Evolutionary conservation across 1,140 invertebrate genomes (phyloP).

Genomic region (Zaprionus taronus): DNA sequence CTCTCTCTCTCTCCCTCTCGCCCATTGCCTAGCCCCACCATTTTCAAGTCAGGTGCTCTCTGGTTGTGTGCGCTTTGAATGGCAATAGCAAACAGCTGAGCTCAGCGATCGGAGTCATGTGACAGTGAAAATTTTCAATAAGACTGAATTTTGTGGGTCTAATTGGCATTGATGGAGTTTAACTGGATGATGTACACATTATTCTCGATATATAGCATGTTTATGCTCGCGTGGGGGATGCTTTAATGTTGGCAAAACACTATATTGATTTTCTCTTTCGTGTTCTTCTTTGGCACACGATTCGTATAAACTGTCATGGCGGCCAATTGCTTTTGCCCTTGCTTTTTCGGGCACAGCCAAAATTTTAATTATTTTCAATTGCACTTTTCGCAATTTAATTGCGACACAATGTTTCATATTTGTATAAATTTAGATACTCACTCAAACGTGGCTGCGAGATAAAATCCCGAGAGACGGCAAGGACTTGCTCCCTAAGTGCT

Average conservation of each 20-base stretch:
- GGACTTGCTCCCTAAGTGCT: slow-evolving; percentile 91
- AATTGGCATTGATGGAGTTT: slow-evolving; percentile 1
- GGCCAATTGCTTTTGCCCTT: slow-evolving; percentile 37
- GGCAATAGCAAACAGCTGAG: slow-evolving; percentile 76
- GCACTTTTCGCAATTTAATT: slow-evolving; percentile 14
- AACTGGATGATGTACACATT: not conserved
- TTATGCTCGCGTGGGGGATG: slow-evolving; percentile 28
- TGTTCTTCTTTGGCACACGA: slow-evolving; percentile 58
- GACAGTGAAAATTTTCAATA: slow-evolving; percentile 75
- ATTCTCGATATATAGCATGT: not conserved
- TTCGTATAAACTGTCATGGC: slow-evolving; percentile 78
- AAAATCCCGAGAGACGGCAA: slow-evolving; percentile 98
- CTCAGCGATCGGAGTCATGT: slow-evolving; percentile 67
- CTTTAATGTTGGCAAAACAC: slow-evolving; percentile 22
- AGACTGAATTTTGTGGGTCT: slow-evolving; percentile 34
- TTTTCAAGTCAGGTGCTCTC: slow-evolving; percentile 73
- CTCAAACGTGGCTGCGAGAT: slow-evolving; percentile 98
- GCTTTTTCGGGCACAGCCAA: slow-evolving; percentile 9
- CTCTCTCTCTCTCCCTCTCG: slow-evolving; percentile 22
- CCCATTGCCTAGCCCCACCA: slow-evolving; percentile 40
- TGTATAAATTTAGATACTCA: slow-evolving; percentile 87
- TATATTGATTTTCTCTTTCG: slow-evolving; percentile 73
- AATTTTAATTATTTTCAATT: slow-evolving; percentile 35
- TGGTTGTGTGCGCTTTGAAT: slow-evolving; percentile 56
- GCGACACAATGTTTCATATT: slow-evolving; percentile 8